Evolutionary conservation across 2,888 invertebrate species (phyloP).

Genomic region (Lasioglossum oenotherae): DNA sequence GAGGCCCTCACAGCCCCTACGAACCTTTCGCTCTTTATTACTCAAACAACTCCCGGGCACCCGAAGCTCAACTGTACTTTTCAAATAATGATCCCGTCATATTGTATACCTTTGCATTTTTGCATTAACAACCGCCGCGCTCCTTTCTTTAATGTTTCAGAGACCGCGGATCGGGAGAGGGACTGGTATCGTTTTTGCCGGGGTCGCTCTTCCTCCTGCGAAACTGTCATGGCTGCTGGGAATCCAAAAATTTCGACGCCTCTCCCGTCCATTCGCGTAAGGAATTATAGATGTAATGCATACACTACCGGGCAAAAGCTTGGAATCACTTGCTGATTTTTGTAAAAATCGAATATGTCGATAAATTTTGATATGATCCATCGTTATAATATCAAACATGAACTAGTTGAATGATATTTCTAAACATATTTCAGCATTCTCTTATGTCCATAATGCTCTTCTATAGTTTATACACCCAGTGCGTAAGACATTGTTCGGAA

Average conservation of each 20-base stretch:
- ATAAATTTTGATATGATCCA: no score
- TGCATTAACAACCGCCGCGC: conserved; percentile 74
- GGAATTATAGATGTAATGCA: background rate
- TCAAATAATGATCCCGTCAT: conserved; percentile 80
- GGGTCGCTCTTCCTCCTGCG: conserved; percentile 11
- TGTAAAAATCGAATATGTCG: no score
- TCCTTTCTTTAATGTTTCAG: conserved; percentile 71
- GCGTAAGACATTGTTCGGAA: no score
- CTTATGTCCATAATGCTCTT: no score
- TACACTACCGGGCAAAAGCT: no score
- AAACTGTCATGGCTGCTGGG: background rate
- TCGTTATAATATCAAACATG: no score
- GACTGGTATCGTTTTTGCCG: conserved; percentile 38
- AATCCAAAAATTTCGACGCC: background rate
- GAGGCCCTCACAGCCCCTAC: conserved; percentile 78
- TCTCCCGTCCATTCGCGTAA: background rate
- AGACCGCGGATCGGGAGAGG: conserved; percentile 40
- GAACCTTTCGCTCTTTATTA: conserved; percentile 76
- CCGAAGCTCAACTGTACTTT: conserved; percentile 79
- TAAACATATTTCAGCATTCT: no score
- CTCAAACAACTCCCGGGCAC: conserved; percentile 73
- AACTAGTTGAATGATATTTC: no score
- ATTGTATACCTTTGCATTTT: conserved; percentile 83
- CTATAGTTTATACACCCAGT: no score
- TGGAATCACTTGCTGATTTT: no score